phyloP scores from a whole-genome alignment of 1,140 invertebrate genomes.

The Drosophila triauraria region DNA sequence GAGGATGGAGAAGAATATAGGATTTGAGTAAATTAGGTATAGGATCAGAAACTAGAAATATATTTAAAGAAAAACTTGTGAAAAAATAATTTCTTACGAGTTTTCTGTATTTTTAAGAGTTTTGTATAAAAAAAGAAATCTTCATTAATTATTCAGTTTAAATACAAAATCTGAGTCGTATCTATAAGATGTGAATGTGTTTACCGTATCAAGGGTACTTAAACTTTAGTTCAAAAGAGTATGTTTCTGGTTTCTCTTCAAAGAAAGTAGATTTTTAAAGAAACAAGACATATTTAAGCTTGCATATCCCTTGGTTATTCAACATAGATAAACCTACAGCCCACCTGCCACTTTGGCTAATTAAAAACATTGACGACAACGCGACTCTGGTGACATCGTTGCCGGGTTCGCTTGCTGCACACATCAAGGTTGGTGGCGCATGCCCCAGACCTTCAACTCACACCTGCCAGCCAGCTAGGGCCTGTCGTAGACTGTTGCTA shows the following conservation, averaged over 20 bases:
- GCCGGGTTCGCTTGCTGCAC: constrained; percentile 37
- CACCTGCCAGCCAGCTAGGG: constrained; percentile 21
- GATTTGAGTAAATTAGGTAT: not conserved
- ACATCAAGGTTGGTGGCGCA: constrained; percentile 37
- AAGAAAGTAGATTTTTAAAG: too few species aligned
- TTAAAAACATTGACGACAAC: constrained; percentile 41
- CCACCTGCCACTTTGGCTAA: constrained; percentile 47
- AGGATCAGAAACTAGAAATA: not conserved
- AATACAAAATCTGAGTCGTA: too few species aligned
- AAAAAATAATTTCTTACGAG: too few species aligned
- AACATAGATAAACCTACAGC: not conserved
- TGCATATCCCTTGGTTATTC: constrained; percentile 3
- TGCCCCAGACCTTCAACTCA: constrained; percentile 53
- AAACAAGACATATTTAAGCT: not conserved
- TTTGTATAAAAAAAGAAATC: too few species aligned
- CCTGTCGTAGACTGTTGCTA: constrained; percentile 53
- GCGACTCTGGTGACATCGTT: constrained; percentile 40
- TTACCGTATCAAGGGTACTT: too few species aligned
- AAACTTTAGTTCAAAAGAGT: too few species aligned
- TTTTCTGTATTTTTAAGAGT: too few species aligned
- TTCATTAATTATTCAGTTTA: too few species aligned
- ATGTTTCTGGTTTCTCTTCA: too few species aligned
- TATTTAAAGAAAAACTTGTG: not conserved
- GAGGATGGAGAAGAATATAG: constrained; percentile 27
- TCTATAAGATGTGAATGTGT: too few species aligned